Base-by-base conservation (phyloP, 2,888 invertebrate species). In the Drosophila setosimentum region DNA sequence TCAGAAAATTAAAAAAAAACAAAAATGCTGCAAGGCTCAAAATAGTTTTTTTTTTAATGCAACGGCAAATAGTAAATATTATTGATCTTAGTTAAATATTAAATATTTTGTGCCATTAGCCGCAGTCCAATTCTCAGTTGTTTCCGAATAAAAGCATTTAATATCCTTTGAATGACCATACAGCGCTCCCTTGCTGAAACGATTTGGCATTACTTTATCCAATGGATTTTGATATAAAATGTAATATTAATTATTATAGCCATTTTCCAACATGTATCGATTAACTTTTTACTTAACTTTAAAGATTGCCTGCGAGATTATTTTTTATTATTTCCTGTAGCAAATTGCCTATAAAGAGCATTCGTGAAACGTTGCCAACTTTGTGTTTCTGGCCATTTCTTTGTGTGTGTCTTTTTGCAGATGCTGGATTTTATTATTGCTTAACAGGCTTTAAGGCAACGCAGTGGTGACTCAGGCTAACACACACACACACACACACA, bases 371-470 rank as follows among this genome's bases (percentile, higher is more conserved):
- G 54, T 30, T 62, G 54, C 18, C 29, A 24, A 11, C 42, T 11
- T 5, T 50, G 40, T 13, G 37, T 53, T 40, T 54, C 21, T 24
- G 10, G 27, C 24, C 24, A 33, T 65, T 55, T 48, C 18, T 50
- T 10, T 18, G 16, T 61, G 54, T 63, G 71, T 66, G 59, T 48
- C 45, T 62, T 37, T 24, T 35, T 18, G 35, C 24, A 54, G 54
- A 53, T 66, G 49, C 55, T 65, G 57, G 65, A 53, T 79, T 82
- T 82, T 75, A 76, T 83, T 83, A 63, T 72, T 42, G 50, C 68
- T 64, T 68, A 70, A 60, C 69, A 55, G 58, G 72, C 76, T 75
- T 81, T 84, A 81, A 84, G 73, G 68, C 66, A 62, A 65, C 50
- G n/a, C 54, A 45, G 21, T 30, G 57, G 40, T 57, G 57, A 57